phyloP scores from a whole-genome alignment of 2,888 invertebrate genomes.

The Plagiodera versicolora region DNA sequence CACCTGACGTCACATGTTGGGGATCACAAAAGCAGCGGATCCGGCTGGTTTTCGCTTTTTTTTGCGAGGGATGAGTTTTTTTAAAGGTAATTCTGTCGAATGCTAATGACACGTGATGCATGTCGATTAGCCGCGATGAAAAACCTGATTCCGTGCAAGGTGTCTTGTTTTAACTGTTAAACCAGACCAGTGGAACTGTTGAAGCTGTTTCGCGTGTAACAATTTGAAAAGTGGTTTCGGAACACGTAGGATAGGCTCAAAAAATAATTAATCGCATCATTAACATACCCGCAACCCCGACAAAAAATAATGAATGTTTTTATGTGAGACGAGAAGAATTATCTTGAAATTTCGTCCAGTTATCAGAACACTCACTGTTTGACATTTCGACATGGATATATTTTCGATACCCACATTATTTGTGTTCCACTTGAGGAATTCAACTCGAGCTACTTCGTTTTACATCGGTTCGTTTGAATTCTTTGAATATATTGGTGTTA shows the following conservation, averaged over 20 bases:
- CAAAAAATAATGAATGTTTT: too few species aligned
- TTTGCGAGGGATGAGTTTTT: too few species aligned
- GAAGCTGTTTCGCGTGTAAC: background rate
- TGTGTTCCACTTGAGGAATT: background rate
- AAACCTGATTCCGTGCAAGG: background rate
- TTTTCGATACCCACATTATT: background rate
- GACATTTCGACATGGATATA: background rate
- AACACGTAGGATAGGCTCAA: background rate
- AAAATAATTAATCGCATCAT: background rate
- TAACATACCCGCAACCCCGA: too few species aligned
- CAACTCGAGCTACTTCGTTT: background rate
- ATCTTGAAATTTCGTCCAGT: background rate
- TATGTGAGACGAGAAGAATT: too few species aligned
- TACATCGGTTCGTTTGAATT: background rate
- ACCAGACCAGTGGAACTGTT: background rate
- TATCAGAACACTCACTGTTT: background rate
- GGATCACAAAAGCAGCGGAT: too few species aligned
- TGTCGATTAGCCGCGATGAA: background rate
- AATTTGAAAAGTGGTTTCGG: background rate
- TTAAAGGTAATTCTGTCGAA: too few species aligned
- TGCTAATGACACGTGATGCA: background rate
- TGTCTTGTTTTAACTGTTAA: slow-evolving; percentile 1
- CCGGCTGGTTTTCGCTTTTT: too few species aligned
- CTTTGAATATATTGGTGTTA: background rate
- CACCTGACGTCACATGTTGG: too few species aligned